phyloP scores from a whole-genome alignment of 1,140 invertebrate species.

The Brachionus rubens region DNA sequence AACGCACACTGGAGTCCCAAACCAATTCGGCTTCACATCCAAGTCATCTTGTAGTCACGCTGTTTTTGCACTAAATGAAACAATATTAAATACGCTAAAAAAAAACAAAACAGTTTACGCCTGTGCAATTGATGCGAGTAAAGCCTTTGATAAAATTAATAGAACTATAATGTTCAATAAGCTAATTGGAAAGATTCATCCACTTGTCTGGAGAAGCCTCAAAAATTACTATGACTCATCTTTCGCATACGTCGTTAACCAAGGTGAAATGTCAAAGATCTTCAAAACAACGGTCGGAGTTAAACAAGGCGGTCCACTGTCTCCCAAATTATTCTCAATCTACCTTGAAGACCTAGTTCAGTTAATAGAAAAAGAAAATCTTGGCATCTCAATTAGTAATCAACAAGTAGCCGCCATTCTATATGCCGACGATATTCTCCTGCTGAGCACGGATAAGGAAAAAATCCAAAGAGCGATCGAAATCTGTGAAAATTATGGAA shows the following conservation, averaged over 20 bases:
- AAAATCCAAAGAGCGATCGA: neutral
- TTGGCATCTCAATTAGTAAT: neutral
- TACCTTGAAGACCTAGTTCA: neutral
- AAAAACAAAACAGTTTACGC: neutral
- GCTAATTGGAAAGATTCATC: constrained; percentile 1
- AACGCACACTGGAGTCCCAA: too few relatives aligned
- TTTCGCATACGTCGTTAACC: neutral
- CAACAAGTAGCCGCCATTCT: neutral
- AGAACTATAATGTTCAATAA: constrained; percentile 2
- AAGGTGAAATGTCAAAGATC: neutral
- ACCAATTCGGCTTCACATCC: too few relatives aligned
- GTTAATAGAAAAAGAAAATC: neutral
- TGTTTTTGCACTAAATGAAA: too few relatives aligned
- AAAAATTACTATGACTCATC: constrained; percentile 17
- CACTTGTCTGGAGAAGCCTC: neutral
- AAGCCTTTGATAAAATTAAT: constrained; percentile 12
- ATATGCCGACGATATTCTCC: neutral
- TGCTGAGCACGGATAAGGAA: neutral
- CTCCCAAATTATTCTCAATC: neutral
- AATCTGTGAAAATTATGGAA: neutral
- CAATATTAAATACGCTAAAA: too few relatives aligned
- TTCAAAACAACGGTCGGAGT: constrained; percentile 10
- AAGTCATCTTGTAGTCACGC: too few relatives aligned
- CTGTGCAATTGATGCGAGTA: neutral
- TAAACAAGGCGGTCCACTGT: constrained; percentile 3